Percentiles rank a stretch among this genome's conserved stretches.
Evolutionary conservation across 2,888 invertebrate genomes (phyloP).

Genomic region (Apamea crenata): DNA sequence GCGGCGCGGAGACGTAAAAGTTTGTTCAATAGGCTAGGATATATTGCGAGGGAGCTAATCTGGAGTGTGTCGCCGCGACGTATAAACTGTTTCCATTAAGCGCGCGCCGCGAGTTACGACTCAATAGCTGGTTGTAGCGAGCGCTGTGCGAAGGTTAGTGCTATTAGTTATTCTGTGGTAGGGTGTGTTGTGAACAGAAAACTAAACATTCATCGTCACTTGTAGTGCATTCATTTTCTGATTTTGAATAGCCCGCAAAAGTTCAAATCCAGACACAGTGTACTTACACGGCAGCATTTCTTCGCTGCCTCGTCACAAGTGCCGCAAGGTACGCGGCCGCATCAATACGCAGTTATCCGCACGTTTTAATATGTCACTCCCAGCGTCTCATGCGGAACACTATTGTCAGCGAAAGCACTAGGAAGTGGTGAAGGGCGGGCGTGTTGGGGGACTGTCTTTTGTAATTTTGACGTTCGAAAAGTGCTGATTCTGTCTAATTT

Average conservation of each 20-base stretch:
- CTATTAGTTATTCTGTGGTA: no score
- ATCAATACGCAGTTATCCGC: neutral
- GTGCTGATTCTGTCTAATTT: no score
- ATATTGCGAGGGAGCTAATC: slow-evolving; percentile 4
- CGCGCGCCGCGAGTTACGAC: neutral
- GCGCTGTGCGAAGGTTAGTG: neutral
- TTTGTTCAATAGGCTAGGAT: neutral
- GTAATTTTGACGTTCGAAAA: no score
- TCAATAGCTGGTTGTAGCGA: neutral
- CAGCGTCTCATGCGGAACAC: neutral
- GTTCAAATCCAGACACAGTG: no score
- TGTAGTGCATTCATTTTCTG: neutral
- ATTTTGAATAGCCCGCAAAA: neutral
- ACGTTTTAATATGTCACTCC: no score
- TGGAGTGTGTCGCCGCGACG: slow-evolving; percentile 12
- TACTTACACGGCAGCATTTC: neutral
- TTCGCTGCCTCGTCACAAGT: neutral
- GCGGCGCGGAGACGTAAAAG: neutral
- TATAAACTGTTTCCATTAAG: slow-evolving; percentile 12
- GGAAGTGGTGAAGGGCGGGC: no score
- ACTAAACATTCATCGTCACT: neutral
- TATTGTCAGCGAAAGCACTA: neutral
- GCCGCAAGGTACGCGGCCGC: neutral
- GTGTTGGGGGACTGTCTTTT: no score
- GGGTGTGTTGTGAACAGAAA: neutral